Evolutionary conservation across 2,797 vertebrate genomes (phyloP).

Genomic region (Esox lucius): DNA sequence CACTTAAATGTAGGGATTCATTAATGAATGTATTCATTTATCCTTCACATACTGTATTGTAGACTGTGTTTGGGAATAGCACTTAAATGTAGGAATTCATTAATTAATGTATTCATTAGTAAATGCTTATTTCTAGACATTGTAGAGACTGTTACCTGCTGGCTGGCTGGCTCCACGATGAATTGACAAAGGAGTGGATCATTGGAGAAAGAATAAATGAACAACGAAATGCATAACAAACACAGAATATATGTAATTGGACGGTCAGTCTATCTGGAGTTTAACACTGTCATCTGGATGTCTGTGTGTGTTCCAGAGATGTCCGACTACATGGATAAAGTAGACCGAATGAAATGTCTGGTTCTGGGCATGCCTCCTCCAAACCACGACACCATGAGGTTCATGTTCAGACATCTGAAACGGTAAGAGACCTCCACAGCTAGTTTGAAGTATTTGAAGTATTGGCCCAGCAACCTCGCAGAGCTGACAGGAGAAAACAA

Average conservation of each 20-base stretch:
- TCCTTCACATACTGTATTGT: too few species aligned
- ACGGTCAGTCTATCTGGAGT: not conserved
- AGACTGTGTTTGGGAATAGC: too few species aligned
- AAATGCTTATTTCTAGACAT: not conserved
- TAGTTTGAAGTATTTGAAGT: too few species aligned
- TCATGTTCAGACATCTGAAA: conserved; percentile 84
- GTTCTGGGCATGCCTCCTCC: conserved; percentile 79
- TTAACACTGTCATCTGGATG: not conserved
- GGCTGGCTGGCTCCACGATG: not conserved
- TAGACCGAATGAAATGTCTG: conserved; percentile 79
- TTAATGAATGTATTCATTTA: too few species aligned
- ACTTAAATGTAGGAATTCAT: too few species aligned
- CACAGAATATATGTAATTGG: not conserved
- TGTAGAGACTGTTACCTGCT: not conserved
- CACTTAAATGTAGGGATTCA: too few species aligned
- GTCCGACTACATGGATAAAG: conserved; percentile 75
- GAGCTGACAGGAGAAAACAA: too few species aligned
- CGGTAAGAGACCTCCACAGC: conserved; percentile 67
- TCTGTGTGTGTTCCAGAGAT: conserved; percentile 73
- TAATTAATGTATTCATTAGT: not conserved
- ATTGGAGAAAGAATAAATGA: not conserved
- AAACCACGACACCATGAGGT: conserved; percentile 83
- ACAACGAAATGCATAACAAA: not conserved
- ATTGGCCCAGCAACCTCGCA: too few species aligned
- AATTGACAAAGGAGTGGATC: not conserved